Evolutionary conservation across 2,113 vertebrate species (phyloP), one percentile per base, ranked within the genome.

Genomic region (Cygnus atratus): DNA sequence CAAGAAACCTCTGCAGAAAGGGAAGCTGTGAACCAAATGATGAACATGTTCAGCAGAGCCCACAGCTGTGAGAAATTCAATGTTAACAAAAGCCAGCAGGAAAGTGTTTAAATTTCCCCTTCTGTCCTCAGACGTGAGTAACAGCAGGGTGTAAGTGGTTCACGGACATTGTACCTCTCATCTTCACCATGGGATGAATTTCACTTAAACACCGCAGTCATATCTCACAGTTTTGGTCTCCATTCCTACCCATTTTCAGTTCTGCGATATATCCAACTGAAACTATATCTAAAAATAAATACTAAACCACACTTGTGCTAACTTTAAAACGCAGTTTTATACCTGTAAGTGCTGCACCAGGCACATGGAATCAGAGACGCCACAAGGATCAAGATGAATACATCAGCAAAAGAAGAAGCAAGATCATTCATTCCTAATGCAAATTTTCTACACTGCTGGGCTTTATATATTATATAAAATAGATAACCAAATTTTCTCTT

Each of bases 61-160:
- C 63, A 74, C 52, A 94, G 93, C 88, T 88, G 76, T 1, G 33
- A 88, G 59, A 92, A 93, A 96, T 52, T 90, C 68, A 80, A 44
- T 63, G 82, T 46, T 92, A 93, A 93, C 82, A 93, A 94, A 96
- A 93, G n/a, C 63, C 22, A 7, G 82, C 68, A 92, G 92, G 93
- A 95, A 93, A 94, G 87, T 67, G 85, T 86, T 96, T 96, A 92
- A 96, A 96, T 86, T 91, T 63, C 83, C 46, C 88, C 63, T 86
- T 90, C 87, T 94, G 84, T 83, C 92, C 85, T 92, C 79, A 93
- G 88, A 94, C 87, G 75, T 71, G 85, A 80, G 63, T 28, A 96
- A 57, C 92, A 93, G 90, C 93, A 86, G 95, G 94, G 82, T 88
- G 72, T 77, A 93, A 93, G 93, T 72, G 82, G 50, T 50, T 94